Evolutionary conservation across 2,113 vertebrate genomes (phyloP).

Genomic region (Dasyurus viverrinus): DNA sequence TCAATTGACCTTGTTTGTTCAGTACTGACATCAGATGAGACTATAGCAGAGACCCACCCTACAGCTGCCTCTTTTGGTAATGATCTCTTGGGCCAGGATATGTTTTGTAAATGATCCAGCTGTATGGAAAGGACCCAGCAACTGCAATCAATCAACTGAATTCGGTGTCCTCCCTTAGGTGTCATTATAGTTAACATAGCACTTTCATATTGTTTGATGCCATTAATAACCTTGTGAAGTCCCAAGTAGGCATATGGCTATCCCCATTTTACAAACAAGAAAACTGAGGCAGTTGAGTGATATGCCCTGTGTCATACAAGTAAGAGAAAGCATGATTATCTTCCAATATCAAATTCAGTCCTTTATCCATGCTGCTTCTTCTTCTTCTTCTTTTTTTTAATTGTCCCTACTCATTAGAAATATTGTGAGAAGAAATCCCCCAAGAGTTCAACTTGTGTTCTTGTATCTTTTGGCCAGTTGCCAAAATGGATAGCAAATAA

Average conservation of each 20-base stretch:
- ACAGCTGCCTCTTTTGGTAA: conserved; percentile 64
- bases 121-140: conserved; percentile 54
- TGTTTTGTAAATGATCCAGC: conserved; percentile 68
- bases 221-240: neutral
- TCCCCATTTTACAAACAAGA: neutral
- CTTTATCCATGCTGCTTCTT: neutral
- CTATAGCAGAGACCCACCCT: conserved; percentile 54
- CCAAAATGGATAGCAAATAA: neutral
- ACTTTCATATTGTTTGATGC: neutral
- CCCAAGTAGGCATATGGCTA: neutral
- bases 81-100: conserved; percentile 49
- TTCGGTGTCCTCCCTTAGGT: neutral
- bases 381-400: neutral
- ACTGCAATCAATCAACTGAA: conserved; percentile 8
- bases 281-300: neutral
- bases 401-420: neutral
- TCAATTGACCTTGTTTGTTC: conserved; percentile 54
- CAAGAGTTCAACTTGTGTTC: neutral
- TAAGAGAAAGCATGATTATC: neutral
- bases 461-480: neutral
- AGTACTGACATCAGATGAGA: conserved; percentile 65
- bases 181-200: neutral
- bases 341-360: neutral
- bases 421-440: neutral
- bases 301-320: neutral